Base-by-base conservation (phyloP, 2,888 invertebrate genomes). In the Polymixis lichenea region DNA sequence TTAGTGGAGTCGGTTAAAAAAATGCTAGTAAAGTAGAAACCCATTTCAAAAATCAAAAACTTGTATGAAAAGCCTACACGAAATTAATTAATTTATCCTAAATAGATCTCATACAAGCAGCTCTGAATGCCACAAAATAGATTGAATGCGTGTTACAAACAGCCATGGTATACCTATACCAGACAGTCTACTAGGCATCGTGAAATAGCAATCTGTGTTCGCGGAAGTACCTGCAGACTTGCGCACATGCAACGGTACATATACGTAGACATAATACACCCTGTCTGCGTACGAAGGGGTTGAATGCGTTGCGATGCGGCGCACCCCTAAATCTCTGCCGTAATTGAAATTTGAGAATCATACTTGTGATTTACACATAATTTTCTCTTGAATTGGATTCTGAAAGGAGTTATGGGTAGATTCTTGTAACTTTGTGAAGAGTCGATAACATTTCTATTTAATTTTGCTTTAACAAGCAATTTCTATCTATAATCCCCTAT, bases 151-250 rank as follows among this genome's bases (percentile, higher is more conserved):
- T 64, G 62, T n/a, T 53, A 60, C 56, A 66, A 51, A 32, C 51
- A 65, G 6, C n/a, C 5, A 17, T 53, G 19, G 17, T 32, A 66
- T 71, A 28, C 13, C 53, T 22, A 38, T 8, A 43, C 22, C 19
- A 53, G 17, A 43, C 9, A 46, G 25, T 28, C 22, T 53, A 17
- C 32, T 55, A 62, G 22, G 62, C 56, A 32, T 72, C 53, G 38
- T 15, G 28, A 77, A 67, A 82, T 80, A 82, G 83, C 72, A 72
- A 80, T 77, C 77, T 70, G 32, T 70, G 65, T 82, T 60, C 64
- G 22, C 51, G 58, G 49, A 77, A 70, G 38, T 65, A 60, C 32
- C 22, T 69, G 49, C 62, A 81, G n/a, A 60, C 60, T 22, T 32
- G 22, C 17, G 15, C 49, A 53, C 19, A 64, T 49, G 28, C 51